Percentiles rank a stretch among this genome's conserved stretches.
Conservation (phyloP, 2,888 invertebrate genomes). For the Brachypalpus laphriformis region DNA sequence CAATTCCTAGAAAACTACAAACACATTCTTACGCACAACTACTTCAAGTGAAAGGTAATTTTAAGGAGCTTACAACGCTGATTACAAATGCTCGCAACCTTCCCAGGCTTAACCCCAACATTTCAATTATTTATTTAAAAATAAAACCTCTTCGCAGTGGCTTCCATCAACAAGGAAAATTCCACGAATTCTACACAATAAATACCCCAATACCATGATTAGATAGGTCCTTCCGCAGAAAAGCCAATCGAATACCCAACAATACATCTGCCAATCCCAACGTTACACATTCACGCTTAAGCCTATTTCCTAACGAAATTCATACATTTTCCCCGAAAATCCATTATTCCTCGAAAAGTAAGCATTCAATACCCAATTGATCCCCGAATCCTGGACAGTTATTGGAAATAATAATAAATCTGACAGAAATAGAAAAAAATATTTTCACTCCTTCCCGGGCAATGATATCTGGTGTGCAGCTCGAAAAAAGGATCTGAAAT, state of each 20-base stretch:
- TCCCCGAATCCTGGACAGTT: constrained; percentile 40
- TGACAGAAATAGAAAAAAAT: constrained; percentile 27
- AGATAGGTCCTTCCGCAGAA: background rate
- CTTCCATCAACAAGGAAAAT: no score
- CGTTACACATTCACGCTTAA: background rate
- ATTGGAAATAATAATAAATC: constrained; percentile 51
- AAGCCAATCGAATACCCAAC: background rate
- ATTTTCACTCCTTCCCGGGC: background rate
- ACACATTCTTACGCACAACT: no score
- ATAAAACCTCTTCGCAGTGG: no score
- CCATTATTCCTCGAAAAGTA: background rate
- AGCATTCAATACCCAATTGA: constrained; percentile 12
- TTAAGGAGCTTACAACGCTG: no score
- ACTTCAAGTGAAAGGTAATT: no score
- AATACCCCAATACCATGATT: background rate
- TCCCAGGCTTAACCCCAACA: no score
- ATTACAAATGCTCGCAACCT: no score
- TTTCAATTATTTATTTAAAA: no score
- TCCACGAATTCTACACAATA: no score
- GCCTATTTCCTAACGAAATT: background rate
- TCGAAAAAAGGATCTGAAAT: background rate
- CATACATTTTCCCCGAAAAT: background rate
- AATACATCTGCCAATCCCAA: background rate
- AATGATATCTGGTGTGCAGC: background rate
- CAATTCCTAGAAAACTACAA: no score